Conservation (phyloP, 1,140 invertebrate genomes). For the Bombus sibiricus region DNA sequence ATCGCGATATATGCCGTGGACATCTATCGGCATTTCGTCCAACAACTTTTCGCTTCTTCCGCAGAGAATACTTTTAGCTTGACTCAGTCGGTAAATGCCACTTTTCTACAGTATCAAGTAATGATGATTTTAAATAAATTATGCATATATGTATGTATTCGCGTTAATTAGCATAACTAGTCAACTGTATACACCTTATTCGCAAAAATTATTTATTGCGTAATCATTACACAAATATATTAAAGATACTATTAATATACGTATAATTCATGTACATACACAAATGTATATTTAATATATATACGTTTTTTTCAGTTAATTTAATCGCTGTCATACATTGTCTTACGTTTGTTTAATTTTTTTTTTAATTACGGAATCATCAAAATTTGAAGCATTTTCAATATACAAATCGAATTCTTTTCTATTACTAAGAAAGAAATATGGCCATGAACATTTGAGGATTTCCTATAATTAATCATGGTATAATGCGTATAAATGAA, state of each 20-base stretch:
- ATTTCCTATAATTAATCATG: too few relatives aligned
- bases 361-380: background rate
- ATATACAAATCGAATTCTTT: too few relatives aligned
- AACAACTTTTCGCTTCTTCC: background rate
- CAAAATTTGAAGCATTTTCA: too few relatives aligned
- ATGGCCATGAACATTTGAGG: too few relatives aligned
- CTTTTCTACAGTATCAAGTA: background rate
- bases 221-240: background rate
- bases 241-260: background rate
- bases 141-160: background rate
- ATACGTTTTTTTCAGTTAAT: background rate
- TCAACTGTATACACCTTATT: background rate
- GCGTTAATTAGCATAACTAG: background rate
- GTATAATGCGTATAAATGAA: too few relatives aligned
- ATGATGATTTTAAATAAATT: background rate
- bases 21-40: background rate
- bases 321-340: too few relatives aligned
- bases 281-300: background rate
- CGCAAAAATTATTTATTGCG: background rate
- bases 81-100: slow-evolving; percentile 11
- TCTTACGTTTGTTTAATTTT: too few relatives aligned
- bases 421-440: too few relatives aligned
- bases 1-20: background rate
- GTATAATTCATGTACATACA: too few relatives aligned
- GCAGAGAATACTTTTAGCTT: accelerated